These are phyloP conservation scores for Romanogobio albipinnatus DNA, from an alignment of 2,113 vertebrate species.

Conservation along the genomic window DNA sequence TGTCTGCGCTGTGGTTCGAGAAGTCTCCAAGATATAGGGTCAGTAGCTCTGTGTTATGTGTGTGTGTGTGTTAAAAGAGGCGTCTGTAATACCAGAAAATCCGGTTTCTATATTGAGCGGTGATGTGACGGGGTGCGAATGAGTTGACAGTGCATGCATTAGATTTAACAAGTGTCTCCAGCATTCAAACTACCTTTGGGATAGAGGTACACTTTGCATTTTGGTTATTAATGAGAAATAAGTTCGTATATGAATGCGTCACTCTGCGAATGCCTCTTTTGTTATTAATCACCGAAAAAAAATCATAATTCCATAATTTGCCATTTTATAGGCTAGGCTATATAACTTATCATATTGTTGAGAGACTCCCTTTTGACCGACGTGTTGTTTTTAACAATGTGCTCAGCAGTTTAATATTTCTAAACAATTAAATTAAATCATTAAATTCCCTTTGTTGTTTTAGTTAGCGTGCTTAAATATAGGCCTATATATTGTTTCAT, in stretches of 20 bases:
- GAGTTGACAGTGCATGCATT: conserved; percentile 82
- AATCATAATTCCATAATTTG: background rate
- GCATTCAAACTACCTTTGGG: conserved; percentile 65
- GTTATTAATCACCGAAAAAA: background rate
- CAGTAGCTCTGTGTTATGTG: conserved; percentile 43
- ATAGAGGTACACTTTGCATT: conserved; percentile 43
- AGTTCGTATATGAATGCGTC: background rate
- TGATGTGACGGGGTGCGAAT: conserved; percentile 87
- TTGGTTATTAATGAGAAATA: conserved; percentile 31
- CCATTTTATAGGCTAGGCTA: background rate
- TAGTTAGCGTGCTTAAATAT: background rate
- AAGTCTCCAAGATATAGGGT: conserved; percentile 58
- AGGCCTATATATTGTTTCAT: background rate
- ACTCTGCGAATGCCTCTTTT: background rate
- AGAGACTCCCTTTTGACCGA: background rate
- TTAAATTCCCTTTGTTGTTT: background rate
- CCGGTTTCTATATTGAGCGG: conserved; percentile 84
- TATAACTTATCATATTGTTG: background rate
- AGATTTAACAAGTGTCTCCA: conserved; percentile 84
- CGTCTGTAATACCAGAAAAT: conserved; percentile 83
- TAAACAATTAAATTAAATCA: background rate
- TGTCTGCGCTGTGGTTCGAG: conserved; percentile 18
- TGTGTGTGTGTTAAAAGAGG: conserved; percentile 71
- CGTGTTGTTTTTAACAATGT: background rate
- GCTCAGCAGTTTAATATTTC: background rate